Percentiles rank a stretch among this genome's conserved stretches.
These are phyloP conservation scores for Bombus affinis DNA, from an alignment of 1,140 invertebrate genomes.

Conservation along the genomic window DNA sequence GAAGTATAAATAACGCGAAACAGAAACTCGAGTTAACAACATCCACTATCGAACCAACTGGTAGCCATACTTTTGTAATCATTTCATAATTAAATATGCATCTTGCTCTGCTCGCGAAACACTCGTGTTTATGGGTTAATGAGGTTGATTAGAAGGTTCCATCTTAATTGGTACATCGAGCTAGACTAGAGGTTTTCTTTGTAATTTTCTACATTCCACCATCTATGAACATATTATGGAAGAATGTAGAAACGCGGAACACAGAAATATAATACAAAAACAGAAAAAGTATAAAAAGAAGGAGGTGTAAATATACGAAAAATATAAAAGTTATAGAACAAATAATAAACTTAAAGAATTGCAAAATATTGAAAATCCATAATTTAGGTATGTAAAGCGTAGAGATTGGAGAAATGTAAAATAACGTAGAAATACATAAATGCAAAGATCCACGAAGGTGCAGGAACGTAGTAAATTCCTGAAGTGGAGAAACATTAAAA, in stretches of 20 bases:
- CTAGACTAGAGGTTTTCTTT: constrained; percentile 28
- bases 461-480: too few relatives aligned
- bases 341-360: too few relatives aligned
- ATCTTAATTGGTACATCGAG: constrained; percentile 59
- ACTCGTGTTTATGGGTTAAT: constrained; percentile 50
- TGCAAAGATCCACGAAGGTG: too few relatives aligned
- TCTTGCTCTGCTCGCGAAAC: not conserved
- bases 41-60: not conserved
- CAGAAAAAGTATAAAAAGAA: not conserved
- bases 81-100: constrained; percentile 7
- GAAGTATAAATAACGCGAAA: not conserved
- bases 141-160: constrained; percentile 51
- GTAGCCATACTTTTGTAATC: not conserved
- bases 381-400: too few relatives aligned
- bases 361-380: too few relatives aligned
- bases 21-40: not conserved
- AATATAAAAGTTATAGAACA: too few relatives aligned
- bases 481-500: not conserved
- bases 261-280: not conserved
- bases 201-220: not conserved
- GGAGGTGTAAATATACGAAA: too few relatives aligned
- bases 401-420: too few relatives aligned
- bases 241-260: too few relatives aligned
- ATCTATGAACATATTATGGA: too few relatives aligned
- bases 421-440: too few relatives aligned